Evolutionary conservation across 1,140 invertebrate species (phyloP), one percentile per base, ranked within the genome.

Genomic region (Pseudomyrmex concolor): DNA sequence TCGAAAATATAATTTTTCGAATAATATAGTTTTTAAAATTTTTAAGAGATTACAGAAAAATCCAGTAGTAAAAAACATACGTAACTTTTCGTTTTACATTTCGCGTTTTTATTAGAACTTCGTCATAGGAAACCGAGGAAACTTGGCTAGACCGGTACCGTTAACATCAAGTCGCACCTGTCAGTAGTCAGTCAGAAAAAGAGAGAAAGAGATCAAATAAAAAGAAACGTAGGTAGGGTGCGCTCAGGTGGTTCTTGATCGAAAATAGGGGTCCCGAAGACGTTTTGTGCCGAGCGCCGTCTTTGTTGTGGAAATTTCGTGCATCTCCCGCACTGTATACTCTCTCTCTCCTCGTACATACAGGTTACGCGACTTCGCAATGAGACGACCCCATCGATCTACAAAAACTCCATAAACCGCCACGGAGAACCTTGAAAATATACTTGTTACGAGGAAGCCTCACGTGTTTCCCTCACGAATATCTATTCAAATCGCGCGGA

Each of bases 291-390:
- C 57, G 70, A 50, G 45, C 25, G 43, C 22, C 62, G 74, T 74
- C 89, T 90, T 93, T 93, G 91, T 93, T 91, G 92, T 91, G 90
- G 90, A 92, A 92, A 93, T 93, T 91, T 84, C 84, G 34, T 80
- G 68, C 67, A 59, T 74, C 81, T 86, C 70, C 25, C 60, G 51
- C 73, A 43, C 25, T 55, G 45, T 71, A 25, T 34, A 74, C 43
- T 63, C 22, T 63, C 22, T 34, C 25, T 34, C 43, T 55, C 12
- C 45, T 15, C 34, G 25, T 50, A 62, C 55, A 5, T 34, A 71
- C 82, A 67, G 76, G 85, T 88, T 84, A 77, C 70, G 68, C 81
- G 45, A 19, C 67, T 55, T 74, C 68, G 72, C 25, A 48, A 59
- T 34, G 57, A 83, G 48, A 66, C 51, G 68, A 78, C 80, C 72